phyloP scores from a whole-genome alignment of 2,113 vertebrate species.

The Ardeotis arabs region DNA sequence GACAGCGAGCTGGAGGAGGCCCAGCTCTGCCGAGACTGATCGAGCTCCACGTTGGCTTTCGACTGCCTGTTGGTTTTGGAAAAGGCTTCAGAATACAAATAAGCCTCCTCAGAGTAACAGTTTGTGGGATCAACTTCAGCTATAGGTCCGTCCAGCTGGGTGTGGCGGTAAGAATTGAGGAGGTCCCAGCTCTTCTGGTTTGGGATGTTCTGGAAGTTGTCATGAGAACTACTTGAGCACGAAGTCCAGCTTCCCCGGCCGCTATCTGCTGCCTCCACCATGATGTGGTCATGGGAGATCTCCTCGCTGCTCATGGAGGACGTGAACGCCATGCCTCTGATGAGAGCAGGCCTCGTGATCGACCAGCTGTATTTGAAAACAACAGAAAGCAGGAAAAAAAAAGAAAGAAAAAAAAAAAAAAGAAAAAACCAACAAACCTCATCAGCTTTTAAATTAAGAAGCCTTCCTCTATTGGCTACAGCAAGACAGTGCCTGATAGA shows the following conservation, averaged over 20 bases:
- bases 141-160: slow-evolving; percentile 82
- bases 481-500: background rate
- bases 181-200: slow-evolving; percentile 82
- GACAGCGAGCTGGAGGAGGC: slow-evolving; percentile 90
- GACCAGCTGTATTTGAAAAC: slow-evolving; percentile 70
- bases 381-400: background rate
- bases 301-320: slow-evolving; percentile 87
- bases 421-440: too few relatives aligned
- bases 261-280: slow-evolving; percentile 86
- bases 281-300: slow-evolving; percentile 86
- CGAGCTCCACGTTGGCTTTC: slow-evolving; percentile 74
- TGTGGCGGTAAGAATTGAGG: slow-evolving; percentile 80
- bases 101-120: slow-evolving; percentile 68
- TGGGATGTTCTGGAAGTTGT: slow-evolving; percentile 91
- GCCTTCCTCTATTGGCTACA: background rate
- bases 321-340: slow-evolving; percentile 77
- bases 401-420: too few relatives aligned
- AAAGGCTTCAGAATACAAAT: slow-evolving; percentile 66
- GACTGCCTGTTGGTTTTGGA: slow-evolving; percentile 74
- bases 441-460: background rate
- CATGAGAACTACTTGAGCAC: slow-evolving; percentile 94
- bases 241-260: slow-evolving; percentile 98
- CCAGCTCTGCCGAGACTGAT: slow-evolving; percentile 87
- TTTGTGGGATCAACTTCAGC: slow-evolving; percentile 81
- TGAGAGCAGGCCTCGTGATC: slow-evolving; percentile 66